Evolutionary conservation across 2,797 vertebrate species (phyloP).

Genomic region (Cossypha caffra): DNA sequence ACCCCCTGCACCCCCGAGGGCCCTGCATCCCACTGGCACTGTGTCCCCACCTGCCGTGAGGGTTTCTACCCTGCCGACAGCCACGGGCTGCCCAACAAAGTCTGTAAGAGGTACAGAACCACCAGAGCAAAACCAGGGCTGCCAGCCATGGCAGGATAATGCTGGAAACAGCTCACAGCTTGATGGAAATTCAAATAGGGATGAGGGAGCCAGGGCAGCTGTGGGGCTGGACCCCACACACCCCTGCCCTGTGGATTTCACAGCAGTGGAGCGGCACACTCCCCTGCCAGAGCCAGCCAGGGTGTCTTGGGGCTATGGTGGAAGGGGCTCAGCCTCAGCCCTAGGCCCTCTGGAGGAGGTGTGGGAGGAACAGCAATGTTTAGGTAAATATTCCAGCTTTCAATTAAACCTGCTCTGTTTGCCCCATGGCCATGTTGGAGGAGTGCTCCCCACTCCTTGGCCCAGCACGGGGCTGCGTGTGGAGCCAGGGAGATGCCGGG

Average conservation of each 20-base stretch:
- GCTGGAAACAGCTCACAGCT: not conserved
- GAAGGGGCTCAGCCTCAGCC: not conserved
- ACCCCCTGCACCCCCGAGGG: slow-evolving; percentile 79
- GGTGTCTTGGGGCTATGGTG: not conserved
- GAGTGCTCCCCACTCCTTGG: not conserved
- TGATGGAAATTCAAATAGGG: not conserved
- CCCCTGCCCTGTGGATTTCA: not conserved
- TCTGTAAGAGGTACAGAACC: slow-evolving; percentile 84
- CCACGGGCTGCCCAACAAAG: slow-evolving; percentile 79
- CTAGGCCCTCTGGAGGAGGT: not conserved
- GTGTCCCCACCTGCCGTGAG: slow-evolving; percentile 79
- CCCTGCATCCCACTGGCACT: slow-evolving; percentile 85
- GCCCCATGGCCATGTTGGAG: not conserved
- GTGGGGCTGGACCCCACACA: not conserved
- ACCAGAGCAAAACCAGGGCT: not conserved
- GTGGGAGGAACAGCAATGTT: slow-evolving; percentile 29
- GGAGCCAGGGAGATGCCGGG: not conserved
- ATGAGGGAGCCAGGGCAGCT: not conserved
- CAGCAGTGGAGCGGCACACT: not conserved
- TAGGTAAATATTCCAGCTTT: slow-evolving; percentile 27
- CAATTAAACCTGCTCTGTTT: not conserved
- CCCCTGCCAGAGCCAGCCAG: not conserved
- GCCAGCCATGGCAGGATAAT: fast-evolving
- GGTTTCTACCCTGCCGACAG: slow-evolving; percentile 83
- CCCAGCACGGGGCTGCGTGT: not conserved